Evolutionary conservation across 2,797 vertebrate genomes (phyloP).

Genomic region (Acanthopagrus latus): DNA sequence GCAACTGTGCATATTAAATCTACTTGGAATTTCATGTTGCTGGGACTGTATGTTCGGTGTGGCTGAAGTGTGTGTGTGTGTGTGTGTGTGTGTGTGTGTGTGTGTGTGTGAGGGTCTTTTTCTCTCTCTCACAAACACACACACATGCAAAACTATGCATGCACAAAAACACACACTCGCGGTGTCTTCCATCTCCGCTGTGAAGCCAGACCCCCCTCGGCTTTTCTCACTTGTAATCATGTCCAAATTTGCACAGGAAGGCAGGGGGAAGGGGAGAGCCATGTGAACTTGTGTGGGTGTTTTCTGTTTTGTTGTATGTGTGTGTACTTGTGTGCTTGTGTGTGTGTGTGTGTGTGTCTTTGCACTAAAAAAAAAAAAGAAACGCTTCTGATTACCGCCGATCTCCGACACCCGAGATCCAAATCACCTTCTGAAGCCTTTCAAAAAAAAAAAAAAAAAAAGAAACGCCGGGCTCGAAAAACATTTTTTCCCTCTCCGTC

Average conservation of each 20-base stretch:
- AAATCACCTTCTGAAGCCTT: conserved; percentile 74
- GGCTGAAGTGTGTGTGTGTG: conserved; percentile 56
- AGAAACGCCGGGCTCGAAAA: conserved; percentile 25
- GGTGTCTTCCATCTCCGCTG: conserved; percentile 79
- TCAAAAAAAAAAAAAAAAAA: conserved; percentile 15
- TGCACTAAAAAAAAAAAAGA: conserved; percentile 39
- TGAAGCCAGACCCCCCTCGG: conserved; percentile 86
- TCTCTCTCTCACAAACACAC: conserved; percentile 54
- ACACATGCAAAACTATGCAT: conserved; percentile 69
- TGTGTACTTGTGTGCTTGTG: neutral
- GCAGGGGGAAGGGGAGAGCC: conserved; percentile 78
- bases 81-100: conserved; percentile 46
- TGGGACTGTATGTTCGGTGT: conserved; percentile 67
- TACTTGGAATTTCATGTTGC: conserved; percentile 79
- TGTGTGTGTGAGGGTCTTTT: conserved; percentile 30
- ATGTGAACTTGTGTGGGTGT: conserved; percentile 84
- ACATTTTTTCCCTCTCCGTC: conserved; percentile 40
- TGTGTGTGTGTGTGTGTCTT: neutral
- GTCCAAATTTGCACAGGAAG: conserved; percentile 87
- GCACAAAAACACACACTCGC: conserved; percentile 69
- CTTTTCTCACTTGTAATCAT: conserved; percentile 87
- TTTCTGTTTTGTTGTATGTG: conserved; percentile 36
- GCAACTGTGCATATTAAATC: conserved; percentile 85
- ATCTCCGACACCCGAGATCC: conserved; percentile 71
- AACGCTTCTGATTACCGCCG: conserved; percentile 69